Evolutionary conservation across 2,888 invertebrate genomes (phyloP).

Genomic region (Rhamnusium bicolor): DNA sequence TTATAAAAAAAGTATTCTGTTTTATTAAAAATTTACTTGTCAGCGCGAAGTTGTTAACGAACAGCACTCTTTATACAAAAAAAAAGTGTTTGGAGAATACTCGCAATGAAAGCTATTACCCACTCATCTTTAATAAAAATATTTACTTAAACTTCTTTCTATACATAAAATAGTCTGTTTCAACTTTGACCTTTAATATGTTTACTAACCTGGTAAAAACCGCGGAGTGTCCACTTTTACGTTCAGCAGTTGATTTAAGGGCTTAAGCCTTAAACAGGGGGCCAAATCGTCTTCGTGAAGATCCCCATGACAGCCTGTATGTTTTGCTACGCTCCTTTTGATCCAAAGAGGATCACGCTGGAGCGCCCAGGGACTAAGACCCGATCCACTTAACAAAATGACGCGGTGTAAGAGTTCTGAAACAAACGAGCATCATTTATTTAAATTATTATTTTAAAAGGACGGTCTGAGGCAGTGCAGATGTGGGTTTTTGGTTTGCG

Average conservation of each 20-base stretch:
- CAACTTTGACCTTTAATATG: background rate
- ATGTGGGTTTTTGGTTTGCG: conserved; percentile 4
- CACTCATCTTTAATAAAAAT: too few relatives aligned
- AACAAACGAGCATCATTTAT: conserved; percentile 66
- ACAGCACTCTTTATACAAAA: too few relatives aligned
- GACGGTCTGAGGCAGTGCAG: background rate
- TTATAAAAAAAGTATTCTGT: too few relatives aligned
- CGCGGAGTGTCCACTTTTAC: conserved; percentile 86
- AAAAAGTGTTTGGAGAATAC: too few relatives aligned
- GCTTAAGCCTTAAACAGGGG: conserved; percentile 86
- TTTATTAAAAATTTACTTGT: too few relatives aligned
- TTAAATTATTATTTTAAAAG: conserved; percentile 48
- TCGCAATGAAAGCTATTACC: too few relatives aligned
- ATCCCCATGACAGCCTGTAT: conserved; percentile 89
- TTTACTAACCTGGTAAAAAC: conserved; percentile 79
- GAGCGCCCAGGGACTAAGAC: conserved; percentile 93
- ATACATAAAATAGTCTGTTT: too few relatives aligned
- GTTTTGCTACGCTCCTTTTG: conserved; percentile 86
- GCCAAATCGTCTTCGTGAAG: conserved; percentile 87
- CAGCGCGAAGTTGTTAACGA: too few relatives aligned
- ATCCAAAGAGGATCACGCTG: conserved; percentile 88
- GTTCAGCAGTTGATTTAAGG: conserved; percentile 82
- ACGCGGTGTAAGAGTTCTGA: conserved; percentile 90
- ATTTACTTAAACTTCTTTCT: too few relatives aligned
- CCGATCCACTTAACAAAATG: conserved; percentile 91